Evolutionary conservation across 2,113 vertebrate species (phyloP), one percentile per base, ranked within the genome.

Genomic region (Monopterus albus): DNA sequence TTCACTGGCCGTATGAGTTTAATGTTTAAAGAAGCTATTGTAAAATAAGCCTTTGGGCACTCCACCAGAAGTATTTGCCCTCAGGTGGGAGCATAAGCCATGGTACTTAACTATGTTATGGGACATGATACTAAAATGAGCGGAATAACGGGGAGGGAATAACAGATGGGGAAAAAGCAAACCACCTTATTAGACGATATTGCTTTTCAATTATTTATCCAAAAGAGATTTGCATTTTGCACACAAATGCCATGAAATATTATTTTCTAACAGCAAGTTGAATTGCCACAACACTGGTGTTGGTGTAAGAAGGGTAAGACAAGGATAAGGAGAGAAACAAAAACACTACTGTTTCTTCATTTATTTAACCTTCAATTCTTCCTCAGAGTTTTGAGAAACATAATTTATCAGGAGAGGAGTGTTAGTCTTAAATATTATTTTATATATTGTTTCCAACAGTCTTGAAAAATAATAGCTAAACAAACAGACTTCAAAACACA

Each of bases 1-100:
- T 46, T 56, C 21, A 53, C 46, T 78, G 2, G 12, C 40, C 25
- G 10, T 40, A 1, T 58, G 21, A 68, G 18, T 61, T 68, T 49
- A 53, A 46, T 46, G n/a, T 52, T 46, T 31, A 40, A 62, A 64
- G 23, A 26, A 49, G 7, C 46, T 13, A 29, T 29, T 14, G 28
- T 10, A 1, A 21, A 38, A 20, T 26, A 42, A 35, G 25, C 3
- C 11, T 7, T 6, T 18, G 2, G 3, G 11, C 13, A 21, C 3
- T 31, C 14, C 13, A 50, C 40, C 20, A 75, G 7, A 23, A 20
- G 35, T 56, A 36, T 14, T 11, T 56, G 4, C 36, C 45, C n/a
- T 20, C 2, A 40, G 4, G 3, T 23, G 13, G 25, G 12, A 21
- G 4, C 26, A 43, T 33, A 65, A 10, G 2, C 1, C 4, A 6